Evolutionary conservation across 64 coral and sea anemone genomes (phyloP), one percentile per base, ranked within the genome.

Genomic region (Dendronephthya gigantea): DNA sequence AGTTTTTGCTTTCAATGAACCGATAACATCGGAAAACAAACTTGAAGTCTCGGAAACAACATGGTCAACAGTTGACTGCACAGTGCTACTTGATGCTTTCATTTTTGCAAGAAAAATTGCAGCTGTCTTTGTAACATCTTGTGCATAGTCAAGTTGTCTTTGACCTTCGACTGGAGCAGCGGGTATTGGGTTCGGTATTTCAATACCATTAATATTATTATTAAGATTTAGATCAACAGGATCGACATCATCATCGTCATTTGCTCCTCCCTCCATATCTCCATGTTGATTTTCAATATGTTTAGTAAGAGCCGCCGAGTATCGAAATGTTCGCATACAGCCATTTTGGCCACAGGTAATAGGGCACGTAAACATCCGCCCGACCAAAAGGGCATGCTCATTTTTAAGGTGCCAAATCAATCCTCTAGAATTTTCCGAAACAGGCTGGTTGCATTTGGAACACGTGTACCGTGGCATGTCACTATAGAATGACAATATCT

Each of bases 31-130:
- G 22, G 3, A 15, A 34, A 76, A 76, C 69, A 76, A 76, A 76
- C n/a, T 76, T 34, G 69, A 76, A 1, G 69, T 3, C 2, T 76
- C 69, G 2, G 29, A 4, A 37, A 76, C 69, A 31, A 76, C 69
- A 5, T 3, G 4, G 16, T 76, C 69, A 5, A 76, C 35, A 5
- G 69, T 76, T 34, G 69, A 76, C 25, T 76, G 69, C 1, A 76
- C 69, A 76, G n/a, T 76, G 34, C n/a, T 76, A 37, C 69, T 76
- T 22, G 69, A 76, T 3, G 69, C 69, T 76, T 76, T 76, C n/a
- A 76, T 76, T 16, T 28, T 76, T 7, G 69, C 69, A 13, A 76
- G 3, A 76, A 3, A 5, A 15, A 28, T 16, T 31, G 69, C 69
- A 76, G 6, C 35, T 7, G 16, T 22, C 4, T 76, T 28, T 37